Percentiles rank a stretch among this genome's conserved stretches.
These are phyloP conservation scores for Pristionchus japonicus DNA, from an alignment of 2,888 invertebrate genomes.

Conservation along the genomic window DNA sequence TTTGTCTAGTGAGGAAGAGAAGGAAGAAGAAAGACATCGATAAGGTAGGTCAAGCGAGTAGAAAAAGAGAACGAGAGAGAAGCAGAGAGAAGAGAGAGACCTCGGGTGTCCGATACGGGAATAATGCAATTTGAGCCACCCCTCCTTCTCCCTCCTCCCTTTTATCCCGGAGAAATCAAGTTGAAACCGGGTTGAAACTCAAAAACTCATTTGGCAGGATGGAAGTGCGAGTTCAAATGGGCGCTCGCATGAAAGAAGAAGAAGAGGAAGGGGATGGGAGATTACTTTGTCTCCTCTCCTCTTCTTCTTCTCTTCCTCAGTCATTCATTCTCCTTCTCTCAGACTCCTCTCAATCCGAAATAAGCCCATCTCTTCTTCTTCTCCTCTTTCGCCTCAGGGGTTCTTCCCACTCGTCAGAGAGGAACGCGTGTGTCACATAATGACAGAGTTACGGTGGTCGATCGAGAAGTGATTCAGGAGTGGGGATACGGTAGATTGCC, in stretches of 20 bases:
- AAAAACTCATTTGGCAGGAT: not conserved
- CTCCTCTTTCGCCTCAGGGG: slow-evolving; percentile 13
- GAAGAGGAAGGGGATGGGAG: not conserved
- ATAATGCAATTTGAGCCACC: slow-evolving; percentile 40
- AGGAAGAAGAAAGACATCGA: not conserved
- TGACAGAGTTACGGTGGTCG: not conserved
- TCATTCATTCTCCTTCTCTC: slow-evolving; percentile 20
- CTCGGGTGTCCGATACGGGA: not conserved
- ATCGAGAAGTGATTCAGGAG: not conserved
- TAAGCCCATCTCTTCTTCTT: slow-evolving; percentile 29
- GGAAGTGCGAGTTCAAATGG: slow-evolving; percentile 14
- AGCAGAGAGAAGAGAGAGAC: slow-evolving; percentile 24
- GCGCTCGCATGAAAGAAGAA: not conserved
- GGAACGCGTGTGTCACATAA: not conserved
- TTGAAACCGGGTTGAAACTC: not conserved
- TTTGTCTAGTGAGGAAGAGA: not conserved
- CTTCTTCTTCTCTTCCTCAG: not conserved
- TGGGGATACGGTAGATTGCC: not conserved
- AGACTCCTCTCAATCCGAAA: slow-evolving; percentile 26
- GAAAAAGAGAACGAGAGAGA: not conserved
- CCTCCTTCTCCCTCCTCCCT: slow-evolving; percentile 15
- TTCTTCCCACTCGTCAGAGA: not conserved
- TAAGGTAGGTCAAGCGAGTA: not conserved
- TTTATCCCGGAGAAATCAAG: not conserved
- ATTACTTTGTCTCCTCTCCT: slow-evolving; percentile 13